Base-by-base conservation (phyloP, 2,888 invertebrate species). In the Microplitis deprimator region DNA sequence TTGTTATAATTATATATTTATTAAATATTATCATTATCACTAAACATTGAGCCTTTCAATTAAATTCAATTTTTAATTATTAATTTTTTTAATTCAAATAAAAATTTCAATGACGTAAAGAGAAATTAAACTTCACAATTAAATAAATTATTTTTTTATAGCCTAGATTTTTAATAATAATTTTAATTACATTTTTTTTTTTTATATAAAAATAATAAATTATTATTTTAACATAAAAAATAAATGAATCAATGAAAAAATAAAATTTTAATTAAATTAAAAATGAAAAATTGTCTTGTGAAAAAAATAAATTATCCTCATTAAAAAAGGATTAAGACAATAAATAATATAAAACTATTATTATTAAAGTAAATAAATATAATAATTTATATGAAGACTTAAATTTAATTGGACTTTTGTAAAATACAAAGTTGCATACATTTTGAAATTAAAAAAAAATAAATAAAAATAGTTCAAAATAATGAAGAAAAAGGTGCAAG, bases 401-500 rank as follows among this genome's bases (percentile, higher is more conserved):
- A 4, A 50, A 50, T 50, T 50, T 50, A 50, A 50, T 50, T 50
- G 50, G 50, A 13, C 8, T 13, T 50, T 50, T 50, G 13, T 8
- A 13, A 50, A 41, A 41, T 41, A 50, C 50, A 50, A 50, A 50
- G 50, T 50, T 50, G 50, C 13, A 8, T 50, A 50, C 5, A 50
- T 8, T 8, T 29, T 29, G 29, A 29, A 50, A 50, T 13, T 13
- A 50, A 50, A 50, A 50, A 6, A 41, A 41, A 50, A 20, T 60
- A 38, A 61, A 62, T 16, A 39, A 72, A 40, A 8, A 17, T 39
- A 39, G 50, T 50, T 50, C 13, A 62, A 72, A 16, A 72, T 72
- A 60, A 72, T 73, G 16, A 73, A 59, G 61, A 40, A 64, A 76
- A 59, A 71, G 68, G 29, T 77, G 61, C 74, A 69, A 39, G 68